A percentile compares a stretch with the other conserved stretches of the same genome.
These are phyloP conservation scores for Tangara arthus DNA, from an alignment of 2,797 vertebrate species.

Conservation along the genomic window DNA sequence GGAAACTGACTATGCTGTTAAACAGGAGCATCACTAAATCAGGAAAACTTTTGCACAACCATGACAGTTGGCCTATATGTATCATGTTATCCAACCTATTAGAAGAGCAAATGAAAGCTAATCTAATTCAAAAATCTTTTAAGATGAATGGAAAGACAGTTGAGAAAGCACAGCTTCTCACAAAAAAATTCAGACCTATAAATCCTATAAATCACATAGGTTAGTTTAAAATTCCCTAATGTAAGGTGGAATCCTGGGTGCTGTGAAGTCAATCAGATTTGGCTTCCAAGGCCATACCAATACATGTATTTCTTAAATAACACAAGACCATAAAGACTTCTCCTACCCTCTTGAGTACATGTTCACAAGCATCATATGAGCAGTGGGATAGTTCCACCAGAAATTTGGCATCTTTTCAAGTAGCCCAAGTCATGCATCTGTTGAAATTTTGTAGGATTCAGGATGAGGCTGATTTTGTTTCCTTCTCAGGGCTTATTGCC, in stretches of 20 bases:
- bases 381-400: background rate
- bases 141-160: background rate
- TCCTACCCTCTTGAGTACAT: background rate
- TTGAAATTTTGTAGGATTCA: background rate
- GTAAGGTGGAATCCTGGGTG: background rate
- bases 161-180: background rate
- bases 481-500: background rate
- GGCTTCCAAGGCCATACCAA: background rate
- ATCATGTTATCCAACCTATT: background rate
- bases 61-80: background rate
- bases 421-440: background rate
- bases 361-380: background rate
- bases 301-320: background rate
- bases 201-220: background rate
- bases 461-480: background rate
- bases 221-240: background rate
- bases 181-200: background rate
- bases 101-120: background rate
- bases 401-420: background rate
- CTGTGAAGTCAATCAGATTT: background rate
- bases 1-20: background rate
- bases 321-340: background rate
- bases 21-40: background rate
- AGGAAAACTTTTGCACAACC: background rate
- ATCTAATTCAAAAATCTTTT: background rate